Evolutionary conservation across 53 echinoderm and acorn worm genomes (phyloP).

Genomic region (Paracentrotus lividus): DNA sequence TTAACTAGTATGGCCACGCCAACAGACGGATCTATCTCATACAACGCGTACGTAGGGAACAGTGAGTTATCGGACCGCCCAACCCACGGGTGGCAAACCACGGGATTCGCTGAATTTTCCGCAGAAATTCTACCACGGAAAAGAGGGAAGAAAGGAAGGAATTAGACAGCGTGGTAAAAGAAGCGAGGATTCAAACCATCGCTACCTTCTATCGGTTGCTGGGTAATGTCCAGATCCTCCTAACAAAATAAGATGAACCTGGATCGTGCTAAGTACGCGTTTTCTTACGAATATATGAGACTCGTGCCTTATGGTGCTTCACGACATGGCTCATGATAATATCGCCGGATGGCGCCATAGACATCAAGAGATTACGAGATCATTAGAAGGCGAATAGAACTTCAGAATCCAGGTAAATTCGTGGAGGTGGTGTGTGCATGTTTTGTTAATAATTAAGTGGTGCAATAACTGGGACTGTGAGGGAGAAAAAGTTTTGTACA

Average conservation of each 20-base stretch:
- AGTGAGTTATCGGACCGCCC: background rate
- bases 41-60: background rate
- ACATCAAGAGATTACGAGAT: background rate
- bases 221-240: conserved; percentile 71
- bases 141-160: background rate
- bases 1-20: too few relatives aligned
- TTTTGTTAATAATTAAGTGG: conserved; percentile 56
- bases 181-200: conserved; percentile 23
- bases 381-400: conserved; percentile 65
- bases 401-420: conserved; percentile 34
- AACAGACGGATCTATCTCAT: too few relatives aligned
- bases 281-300: conserved; percentile 57
- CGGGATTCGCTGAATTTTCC: background rate
- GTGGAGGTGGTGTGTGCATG: conserved; percentile 34
- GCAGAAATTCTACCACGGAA: background rate
- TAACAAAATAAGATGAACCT: conserved; percentile 73
- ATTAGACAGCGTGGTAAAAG: background rate
- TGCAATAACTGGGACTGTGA: conserved; percentile 52
- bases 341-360: conserved; percentile 59
- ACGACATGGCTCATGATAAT: conserved; percentile 65
- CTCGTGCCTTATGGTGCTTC: conserved; percentile 60
- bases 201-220: conserved; percentile 56
- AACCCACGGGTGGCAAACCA: background rate
- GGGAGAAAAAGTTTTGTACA: background rate
- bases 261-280: background rate